Percentiles rank a stretch among this genome's conserved stretches.
Evolutionary conservation across 2,797 vertebrate genomes (phyloP).

Genomic region (Varecia variegata): DNA sequence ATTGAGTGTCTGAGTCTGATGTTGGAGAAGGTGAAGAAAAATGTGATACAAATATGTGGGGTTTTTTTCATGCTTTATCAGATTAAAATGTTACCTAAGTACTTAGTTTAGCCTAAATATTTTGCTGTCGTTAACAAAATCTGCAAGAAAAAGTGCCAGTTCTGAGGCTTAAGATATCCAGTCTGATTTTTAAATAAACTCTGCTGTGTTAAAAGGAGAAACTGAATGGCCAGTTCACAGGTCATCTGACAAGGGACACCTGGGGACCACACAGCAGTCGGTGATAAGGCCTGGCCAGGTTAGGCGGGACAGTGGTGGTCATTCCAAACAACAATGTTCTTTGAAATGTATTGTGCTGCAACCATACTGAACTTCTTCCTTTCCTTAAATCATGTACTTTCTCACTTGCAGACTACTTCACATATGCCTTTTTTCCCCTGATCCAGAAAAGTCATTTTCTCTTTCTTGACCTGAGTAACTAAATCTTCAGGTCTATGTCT

Average conservation of each 20-base stretch:
- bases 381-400: background rate
- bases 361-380: background rate
- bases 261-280: rapidly evolving
- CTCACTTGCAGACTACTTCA: background rate
- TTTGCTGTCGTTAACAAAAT: background rate
- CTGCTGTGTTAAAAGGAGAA: background rate
- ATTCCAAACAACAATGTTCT: background rate
- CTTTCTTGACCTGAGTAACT: background rate
- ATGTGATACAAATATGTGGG: background rate
- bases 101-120: background rate
- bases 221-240: background rate
- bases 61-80: background rate
- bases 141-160: background rate
- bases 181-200: background rate
- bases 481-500: background rate
- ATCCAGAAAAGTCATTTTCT: background rate
- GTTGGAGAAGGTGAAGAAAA: background rate
- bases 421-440: background rate
- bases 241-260: background rate
- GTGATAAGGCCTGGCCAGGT: background rate
- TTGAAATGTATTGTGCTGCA: background rate
- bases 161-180: background rate
- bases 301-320: background rate
- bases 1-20: background rate
- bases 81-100: background rate